Base-by-base conservation (phyloP, 2,797 vertebrate genomes). In the Sorex maritimensis region DNA sequence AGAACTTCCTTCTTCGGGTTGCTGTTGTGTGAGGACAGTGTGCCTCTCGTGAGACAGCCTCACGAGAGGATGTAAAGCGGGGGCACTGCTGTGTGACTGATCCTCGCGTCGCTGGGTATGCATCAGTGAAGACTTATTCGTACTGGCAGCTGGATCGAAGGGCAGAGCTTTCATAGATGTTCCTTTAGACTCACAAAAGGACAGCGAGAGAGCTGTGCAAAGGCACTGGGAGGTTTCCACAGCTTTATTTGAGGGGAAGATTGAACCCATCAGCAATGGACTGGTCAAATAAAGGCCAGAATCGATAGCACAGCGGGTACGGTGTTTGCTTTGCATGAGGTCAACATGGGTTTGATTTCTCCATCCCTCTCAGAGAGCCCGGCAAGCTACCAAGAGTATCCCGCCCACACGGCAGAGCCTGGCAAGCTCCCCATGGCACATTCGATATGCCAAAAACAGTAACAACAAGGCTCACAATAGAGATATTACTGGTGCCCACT, bases 231-330 rank as follows among this genome's bases (percentile, higher is more conserved):
- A 46, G 52, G 55, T 30, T 49, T 73, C 26, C 23, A 19, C 46
- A 44, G 73, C 11, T 61, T 78, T 55, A 63, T 41, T 19, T 81
- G 55, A 68, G 67, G 71, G n/a, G 49, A 92, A 85, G 81, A 65
- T 44, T 11, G 1, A 30, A 14, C 41, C 46, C 73, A 79, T 84
- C 12, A 52, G 46, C 26, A 13, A 17, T 10, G 17, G 28, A 9
- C 12, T 72, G 38, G 30, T 78, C 55, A 23, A 63, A 69, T 77
- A 30, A 80, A 23, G 15, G 58, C 21, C 49, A 23, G 58, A 58
- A 19, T 13, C 14, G 12, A 58, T 58, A 58, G 14, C 55, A 58
- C 55, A 58, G 55, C 55, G 19, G 55, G 13, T 4, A 58, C 2
- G 55, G 55, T 15, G 17, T 19, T 19, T 58, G 55, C 55, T 15